Conservation (phyloP, 1,140 invertebrate genomes). For the Dreissena polymorpha region DNA sequence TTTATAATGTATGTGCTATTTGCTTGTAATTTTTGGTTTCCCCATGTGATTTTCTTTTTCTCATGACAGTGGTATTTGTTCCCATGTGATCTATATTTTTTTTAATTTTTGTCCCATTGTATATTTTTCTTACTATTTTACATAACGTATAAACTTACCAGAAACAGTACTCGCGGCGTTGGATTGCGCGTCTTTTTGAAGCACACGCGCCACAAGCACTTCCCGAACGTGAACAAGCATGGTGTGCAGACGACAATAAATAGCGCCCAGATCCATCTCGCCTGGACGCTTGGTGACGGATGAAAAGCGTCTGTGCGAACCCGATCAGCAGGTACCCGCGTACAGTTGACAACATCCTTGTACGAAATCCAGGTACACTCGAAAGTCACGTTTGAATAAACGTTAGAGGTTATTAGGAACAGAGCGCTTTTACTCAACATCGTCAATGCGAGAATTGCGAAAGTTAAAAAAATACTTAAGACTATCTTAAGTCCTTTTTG, state of each 20-base stretch:
- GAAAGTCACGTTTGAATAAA: constrained; percentile 70
- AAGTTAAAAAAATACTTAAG: constrained; percentile 69
- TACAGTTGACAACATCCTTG: constrained; percentile 60
- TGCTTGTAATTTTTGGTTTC: too few relatives aligned
- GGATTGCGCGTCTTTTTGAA: constrained; percentile 72
- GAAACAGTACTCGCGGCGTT: constrained; percentile 56
- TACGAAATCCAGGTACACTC: constrained; percentile 60
- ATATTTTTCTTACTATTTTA: too few relatives aligned
- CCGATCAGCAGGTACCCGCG: constrained; percentile 60
- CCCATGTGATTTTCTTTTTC: too few relatives aligned
- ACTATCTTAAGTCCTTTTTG: constrained; percentile 69
- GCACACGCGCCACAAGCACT: constrained; percentile 70
- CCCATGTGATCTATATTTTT: too few relatives aligned
- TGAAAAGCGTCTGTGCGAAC: constrained; percentile 57
- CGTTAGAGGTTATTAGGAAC: constrained; percentile 74
- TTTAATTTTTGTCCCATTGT: too few relatives aligned
- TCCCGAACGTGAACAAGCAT: constrained; percentile 68
- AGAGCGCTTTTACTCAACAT: constrained; percentile 73
- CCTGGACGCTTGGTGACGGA: constrained; percentile 63
- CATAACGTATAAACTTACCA: constrained; percentile 59
- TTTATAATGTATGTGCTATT: too few relatives aligned
- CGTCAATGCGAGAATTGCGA: constrained; percentile 64
- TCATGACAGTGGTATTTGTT: too few relatives aligned
- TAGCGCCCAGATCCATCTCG: constrained; percentile 73
- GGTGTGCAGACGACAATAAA: constrained; percentile 69